These are phyloP conservation scores for Cheilosia impressa DNA, from an alignment of 2,888 invertebrate genomes.

Conservation along the genomic window DNA sequence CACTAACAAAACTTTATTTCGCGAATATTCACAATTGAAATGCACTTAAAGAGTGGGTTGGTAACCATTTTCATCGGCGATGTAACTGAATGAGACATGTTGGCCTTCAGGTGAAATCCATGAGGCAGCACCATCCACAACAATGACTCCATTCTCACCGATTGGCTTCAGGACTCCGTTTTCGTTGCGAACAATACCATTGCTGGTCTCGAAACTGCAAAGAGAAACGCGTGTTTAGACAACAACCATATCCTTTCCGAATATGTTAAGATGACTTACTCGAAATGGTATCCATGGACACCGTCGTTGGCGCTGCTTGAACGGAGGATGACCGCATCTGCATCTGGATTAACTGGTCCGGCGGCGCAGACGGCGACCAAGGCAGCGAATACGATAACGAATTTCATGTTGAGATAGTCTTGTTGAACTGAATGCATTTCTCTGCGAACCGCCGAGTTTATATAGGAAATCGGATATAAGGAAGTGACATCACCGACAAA, in stretches of 20 bases:
- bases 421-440: no score
- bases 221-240: background rate
- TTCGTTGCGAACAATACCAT: conserved; percentile 83
- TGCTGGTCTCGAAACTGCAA: conserved; percentile 84
- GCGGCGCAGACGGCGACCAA: conserved; percentile 79
- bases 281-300: conserved; percentile 39
- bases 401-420: conserved; percentile 79
- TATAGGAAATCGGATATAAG: no score
- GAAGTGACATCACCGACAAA: no score
- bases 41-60: conserved; percentile 1
- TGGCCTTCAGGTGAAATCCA: conserved; percentile 85
- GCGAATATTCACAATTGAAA: background rate
- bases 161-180: conserved; percentile 81
- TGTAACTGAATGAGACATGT: conserved; percentile 79
- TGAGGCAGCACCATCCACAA: conserved; percentile 86
- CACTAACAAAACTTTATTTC: no score
- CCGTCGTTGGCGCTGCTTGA: conserved; percentile 47
- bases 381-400: conserved; percentile 80
- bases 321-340: conserved; percentile 85
- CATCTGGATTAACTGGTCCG: conserved; percentile 75
- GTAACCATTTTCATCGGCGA: conserved; percentile 83
- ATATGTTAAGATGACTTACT: conserved; percentile 11
- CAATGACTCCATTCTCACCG: conserved; percentile 84
- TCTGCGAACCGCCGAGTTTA: no score
- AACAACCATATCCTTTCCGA: no score